Base-by-base conservation (phyloP, 30 jellyfish, hydroid and myxozoan genomes). In the Hydra vulgaris region DNA sequence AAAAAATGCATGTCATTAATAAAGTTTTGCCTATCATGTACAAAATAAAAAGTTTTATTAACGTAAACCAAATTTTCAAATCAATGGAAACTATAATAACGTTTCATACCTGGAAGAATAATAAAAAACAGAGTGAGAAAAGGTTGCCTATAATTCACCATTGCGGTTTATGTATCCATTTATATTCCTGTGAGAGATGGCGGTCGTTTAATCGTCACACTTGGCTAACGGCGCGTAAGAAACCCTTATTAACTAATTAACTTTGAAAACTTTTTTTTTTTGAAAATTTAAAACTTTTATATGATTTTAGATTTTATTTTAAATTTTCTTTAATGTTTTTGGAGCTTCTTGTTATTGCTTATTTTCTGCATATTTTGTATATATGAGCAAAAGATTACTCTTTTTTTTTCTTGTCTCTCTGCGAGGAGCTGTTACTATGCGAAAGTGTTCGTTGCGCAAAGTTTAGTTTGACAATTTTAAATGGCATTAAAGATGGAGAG, bases 341-440 rank as follows among this genome's bases (percentile, higher is more conserved):
- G 12, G 61, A 12, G 5, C 12, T 40, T 40, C 12, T 40, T 40
- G 5, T 40, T 40, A 3, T 40, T 12, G 61, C 61, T 40, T 40
- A 40, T 81, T 83, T 18, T 70, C 26, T 26, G 26, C 23, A 21
- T 80, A 24, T 0, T 74, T 69, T 7, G 95, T 79, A 26, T 76
- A 78, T 23, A 86, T 86, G 71, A 80, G 95, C 72, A 80, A 27
- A 18, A 81, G 68, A 8, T 86, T 86, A 20, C 80, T 80, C 53
- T 73, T 75, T 21, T 86, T 89, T 53, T 77, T 80, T 40, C 61
- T 5, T 40, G 8, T 40, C 61, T 40, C 61, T 40, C 61, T 40
- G 61, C 61, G 61, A 40, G 12, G 61, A 40, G 12, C 61, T 40
- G 61, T 40, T 40, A 40, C 61, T 12, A 40, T 40, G 61, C 61